These are phyloP conservation scores for Chirona hameri DNA, from an alignment of 2,888 invertebrate genomes.

Conservation along the genomic window DNA sequence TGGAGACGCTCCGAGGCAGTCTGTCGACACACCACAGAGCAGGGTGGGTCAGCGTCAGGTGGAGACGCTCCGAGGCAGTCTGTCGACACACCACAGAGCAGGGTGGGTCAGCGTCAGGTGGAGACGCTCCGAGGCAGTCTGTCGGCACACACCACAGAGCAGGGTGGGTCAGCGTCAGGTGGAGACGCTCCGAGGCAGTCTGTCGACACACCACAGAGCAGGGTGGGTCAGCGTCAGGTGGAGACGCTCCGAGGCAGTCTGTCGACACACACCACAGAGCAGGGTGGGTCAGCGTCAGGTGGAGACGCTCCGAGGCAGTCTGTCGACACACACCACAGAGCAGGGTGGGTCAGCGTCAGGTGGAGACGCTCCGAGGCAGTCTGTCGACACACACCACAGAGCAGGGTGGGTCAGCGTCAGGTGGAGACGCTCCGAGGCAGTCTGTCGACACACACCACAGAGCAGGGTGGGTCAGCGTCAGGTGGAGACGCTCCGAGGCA, in stretches of 20 bases:
- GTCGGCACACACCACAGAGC: not conserved
- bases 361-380: conserved; percentile 36
- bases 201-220: conserved; percentile 24
- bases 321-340: conserved; percentile 24
- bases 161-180: conserved; percentile 38
- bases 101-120: conserved; percentile 38
- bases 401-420: conserved; percentile 38
- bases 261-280: not conserved
- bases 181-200: conserved; percentile 36
- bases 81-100: conserved; percentile 24
- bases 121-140: conserved; percentile 36
- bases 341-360: conserved; percentile 38
- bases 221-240: conserved; percentile 38
- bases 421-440: conserved; percentile 36
- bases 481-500: conserved; percentile 36
- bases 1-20: conserved; percentile 36
- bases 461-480: conserved; percentile 37
- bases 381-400: conserved; percentile 26
- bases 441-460: conserved; percentile 29
- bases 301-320: conserved; percentile 36
- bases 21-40: conserved; percentile 26
- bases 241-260: conserved; percentile 36
- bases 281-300: conserved; percentile 38
- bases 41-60: conserved; percentile 38
- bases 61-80: conserved; percentile 36